These are phyloP conservation scores for Hylaeus anthracinus DNA, from an alignment of 1,140 invertebrate genomes.

Conservation along the genomic window DNA sequence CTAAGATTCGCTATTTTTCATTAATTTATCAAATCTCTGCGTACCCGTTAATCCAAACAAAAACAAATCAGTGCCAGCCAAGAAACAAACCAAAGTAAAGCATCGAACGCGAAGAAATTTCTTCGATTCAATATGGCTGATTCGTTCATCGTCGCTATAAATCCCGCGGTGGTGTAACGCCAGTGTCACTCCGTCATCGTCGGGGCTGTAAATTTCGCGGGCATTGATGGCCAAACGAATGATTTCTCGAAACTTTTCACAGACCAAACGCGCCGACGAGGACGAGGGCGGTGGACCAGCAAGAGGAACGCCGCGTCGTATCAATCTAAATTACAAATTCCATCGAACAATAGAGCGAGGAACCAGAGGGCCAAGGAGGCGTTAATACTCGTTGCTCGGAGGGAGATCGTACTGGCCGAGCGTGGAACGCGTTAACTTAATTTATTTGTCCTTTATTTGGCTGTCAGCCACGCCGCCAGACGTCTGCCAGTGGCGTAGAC, in stretches of 20 bases:
- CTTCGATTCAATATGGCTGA: background rate
- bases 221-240: conserved; percentile 19
- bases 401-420: conserved; percentile 47
- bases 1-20: too few species aligned
- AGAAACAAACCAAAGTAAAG: background rate
- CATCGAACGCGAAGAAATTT: background rate
- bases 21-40: too few species aligned
- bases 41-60: too few species aligned
- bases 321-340: conserved; percentile 79
- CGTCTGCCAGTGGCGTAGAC: conserved; percentile 59
- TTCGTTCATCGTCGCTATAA: background rate
- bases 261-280: conserved; percentile 26
- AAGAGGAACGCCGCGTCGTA: conserved; percentile 57
- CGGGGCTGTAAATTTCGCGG: conserved; percentile 21
- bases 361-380: conserved; percentile 41
- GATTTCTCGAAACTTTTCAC: conserved; percentile 43
- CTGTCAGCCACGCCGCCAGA: conserved; percentile 75
- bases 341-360: conserved; percentile 70
- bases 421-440: conserved; percentile 76
- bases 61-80: too few species aligned
- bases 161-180: conserved; percentile 8
- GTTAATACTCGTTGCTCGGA: conserved; percentile 46
- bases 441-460: conserved; percentile 81
- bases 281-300: background rate
- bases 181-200: conserved; percentile 3